Percentiles rank a stretch among this genome's conserved stretches.
phyloP scores from a whole-genome alignment of 2,797 vertebrate genomes.

The Syndactyla subalaris region DNA sequence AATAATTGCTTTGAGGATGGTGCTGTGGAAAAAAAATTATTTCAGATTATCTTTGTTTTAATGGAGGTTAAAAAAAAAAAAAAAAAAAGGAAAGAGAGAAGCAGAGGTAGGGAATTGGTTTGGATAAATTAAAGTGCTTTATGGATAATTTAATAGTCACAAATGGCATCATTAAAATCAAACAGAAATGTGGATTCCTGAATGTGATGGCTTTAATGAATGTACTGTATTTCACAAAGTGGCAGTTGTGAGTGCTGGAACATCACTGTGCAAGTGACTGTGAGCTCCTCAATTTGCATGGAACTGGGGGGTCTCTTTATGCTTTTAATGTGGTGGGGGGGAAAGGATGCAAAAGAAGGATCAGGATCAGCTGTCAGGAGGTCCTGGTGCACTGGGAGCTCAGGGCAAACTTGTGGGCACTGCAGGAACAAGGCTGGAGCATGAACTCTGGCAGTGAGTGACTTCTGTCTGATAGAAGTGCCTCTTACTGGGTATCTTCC shows the following conservation, averaged over 20 bases:
- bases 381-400: neutral
- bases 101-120: neutral
- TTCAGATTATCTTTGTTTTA: slow-evolving; percentile 2
- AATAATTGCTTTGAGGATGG: slow-evolving; percentile 8
- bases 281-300: rapidly evolving
- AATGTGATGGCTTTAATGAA: neutral
- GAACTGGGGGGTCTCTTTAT: neutral
- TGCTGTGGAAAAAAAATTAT: neutral
- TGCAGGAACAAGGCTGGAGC: rapidly evolving
- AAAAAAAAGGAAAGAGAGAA: neutral
- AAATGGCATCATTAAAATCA: neutral
- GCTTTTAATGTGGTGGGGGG: neutral
- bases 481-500: neutral
- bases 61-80: neutral
- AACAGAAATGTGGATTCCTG: neutral
- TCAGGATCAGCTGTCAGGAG: neutral
- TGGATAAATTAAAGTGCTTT: neutral
- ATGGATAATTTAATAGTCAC: neutral
- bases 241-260: neutral
- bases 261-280: neutral
- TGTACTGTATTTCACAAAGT: neutral
- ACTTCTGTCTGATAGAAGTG: neutral
- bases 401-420: neutral
- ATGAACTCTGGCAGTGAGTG: neutral
- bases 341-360: neutral